A percentile compares a stretch with the other conserved stretches of the same genome.
phyloP scores from a whole-genome alignment of 2,888 invertebrate genomes.

The Cantharis nigra region DNA sequence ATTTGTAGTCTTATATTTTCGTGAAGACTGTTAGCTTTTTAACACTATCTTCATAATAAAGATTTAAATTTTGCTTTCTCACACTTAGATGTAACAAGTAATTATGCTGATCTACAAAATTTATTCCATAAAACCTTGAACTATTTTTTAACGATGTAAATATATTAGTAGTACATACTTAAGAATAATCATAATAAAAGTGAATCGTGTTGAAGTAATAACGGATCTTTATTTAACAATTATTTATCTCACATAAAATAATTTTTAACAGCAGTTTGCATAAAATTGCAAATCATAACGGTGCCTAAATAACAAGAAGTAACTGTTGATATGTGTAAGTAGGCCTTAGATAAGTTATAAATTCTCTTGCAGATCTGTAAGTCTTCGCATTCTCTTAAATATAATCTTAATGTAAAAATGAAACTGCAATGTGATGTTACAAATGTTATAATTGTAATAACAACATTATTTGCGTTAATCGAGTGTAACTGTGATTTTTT shows the following conservation, averaged over 20 bases:
- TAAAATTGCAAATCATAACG: slow-evolving; percentile 2
- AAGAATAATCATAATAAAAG: neutral
- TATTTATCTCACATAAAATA: neutral
- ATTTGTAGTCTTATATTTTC: no score
- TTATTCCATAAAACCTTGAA: neutral
- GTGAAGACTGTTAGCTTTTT: no score
- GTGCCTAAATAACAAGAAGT: neutral
- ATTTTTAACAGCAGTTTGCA: neutral
- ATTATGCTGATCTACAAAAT: neutral
- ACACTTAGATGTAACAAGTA: neutral
- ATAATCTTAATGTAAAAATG: neutral
- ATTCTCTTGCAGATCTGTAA: neutral
- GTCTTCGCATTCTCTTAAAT: neutral
- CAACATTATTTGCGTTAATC: neutral
- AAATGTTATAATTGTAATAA: neutral
- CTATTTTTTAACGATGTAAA: neutral
- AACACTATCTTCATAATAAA: no score
- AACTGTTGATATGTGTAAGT: neutral
- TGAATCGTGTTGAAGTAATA: neutral
- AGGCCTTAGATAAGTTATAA: neutral
- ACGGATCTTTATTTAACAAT: neutral
- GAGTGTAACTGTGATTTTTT: slow-evolving; percentile 13
- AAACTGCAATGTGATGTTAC: neutral
- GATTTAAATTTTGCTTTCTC: no score
- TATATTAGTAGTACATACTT: neutral